Conservation (phyloP, 1,140 invertebrate genomes). For the Drosophila takahashii region DNA sequence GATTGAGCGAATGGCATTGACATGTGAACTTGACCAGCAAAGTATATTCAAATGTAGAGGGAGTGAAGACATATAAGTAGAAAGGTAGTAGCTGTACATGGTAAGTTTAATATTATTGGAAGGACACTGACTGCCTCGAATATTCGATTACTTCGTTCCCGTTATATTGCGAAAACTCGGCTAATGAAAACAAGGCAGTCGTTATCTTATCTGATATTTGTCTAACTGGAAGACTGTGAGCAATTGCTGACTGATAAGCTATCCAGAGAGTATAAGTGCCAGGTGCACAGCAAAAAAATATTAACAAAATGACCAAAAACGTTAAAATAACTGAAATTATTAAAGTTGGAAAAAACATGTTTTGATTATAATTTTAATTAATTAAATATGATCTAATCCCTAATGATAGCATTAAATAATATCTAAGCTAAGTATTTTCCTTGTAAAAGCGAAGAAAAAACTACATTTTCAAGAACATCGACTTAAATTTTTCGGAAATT, state of each 20-base stretch:
- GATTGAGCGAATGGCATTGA: conserved; percentile 3
- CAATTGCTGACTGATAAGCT: conserved; percentile 59
- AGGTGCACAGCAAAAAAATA: conserved; percentile 3
- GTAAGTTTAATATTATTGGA: background rate
- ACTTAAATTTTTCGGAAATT: background rate
- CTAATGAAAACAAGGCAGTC: conserved; percentile 27
- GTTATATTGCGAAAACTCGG: conserved; percentile 55
- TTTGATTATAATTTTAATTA: too few relatives aligned
- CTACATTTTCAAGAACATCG: too few relatives aligned
- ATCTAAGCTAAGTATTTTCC: too few relatives aligned
- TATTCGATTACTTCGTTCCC: conserved; percentile 11
- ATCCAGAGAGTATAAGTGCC: conserved; percentile 7
- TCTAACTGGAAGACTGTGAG: conserved; percentile 50
- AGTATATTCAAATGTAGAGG: background rate
- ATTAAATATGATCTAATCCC: too few relatives aligned
- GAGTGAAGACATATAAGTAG: background rate
- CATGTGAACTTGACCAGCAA: conserved; percentile 44
- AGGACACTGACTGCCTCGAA: background rate
- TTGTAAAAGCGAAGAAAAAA: too few relatives aligned
- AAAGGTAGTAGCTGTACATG: too few relatives aligned
- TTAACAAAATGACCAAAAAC: background rate
- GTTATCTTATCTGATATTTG: conserved; percentile 69
- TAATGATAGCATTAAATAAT: too few relatives aligned
- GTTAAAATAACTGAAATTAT: background rate
- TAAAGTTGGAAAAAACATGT: too few relatives aligned